Evolutionary conservation across 2,113 vertebrate genomes (phyloP).

Genomic region (Hucho hucho): DNA sequence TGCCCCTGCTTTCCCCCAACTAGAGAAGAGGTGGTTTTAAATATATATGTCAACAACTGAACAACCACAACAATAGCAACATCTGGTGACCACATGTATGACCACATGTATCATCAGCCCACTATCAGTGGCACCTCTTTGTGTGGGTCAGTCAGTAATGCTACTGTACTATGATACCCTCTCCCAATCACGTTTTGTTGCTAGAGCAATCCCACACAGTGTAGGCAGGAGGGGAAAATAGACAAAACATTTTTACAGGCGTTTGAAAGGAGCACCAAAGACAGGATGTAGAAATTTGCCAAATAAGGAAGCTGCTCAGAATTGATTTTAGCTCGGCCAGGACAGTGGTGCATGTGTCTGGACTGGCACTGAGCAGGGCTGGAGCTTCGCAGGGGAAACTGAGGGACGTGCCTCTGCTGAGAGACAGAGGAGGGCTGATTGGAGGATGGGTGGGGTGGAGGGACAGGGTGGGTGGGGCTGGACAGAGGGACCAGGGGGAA

Average conservation of each 20-base stretch:
- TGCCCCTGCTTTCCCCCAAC: slow-evolving; percentile 40
- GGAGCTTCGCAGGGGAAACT: neutral
- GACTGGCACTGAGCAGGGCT: slow-evolving; percentile 4
- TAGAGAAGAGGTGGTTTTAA: slow-evolving; percentile 29
- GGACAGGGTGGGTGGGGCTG: neutral
- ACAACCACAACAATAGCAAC: slow-evolving; percentile 56
- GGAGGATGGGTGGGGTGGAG: neutral
- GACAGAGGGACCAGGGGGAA: slow-evolving; percentile 1
- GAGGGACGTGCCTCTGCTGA: slow-evolving; percentile 4
- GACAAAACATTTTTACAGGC: neutral
- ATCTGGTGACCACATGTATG: slow-evolving; percentile 69
- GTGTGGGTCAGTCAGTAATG: slow-evolving; percentile 34
- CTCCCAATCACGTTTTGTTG: neutral
- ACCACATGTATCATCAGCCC: neutral
- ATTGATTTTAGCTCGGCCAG: slow-evolving; percentile 17
- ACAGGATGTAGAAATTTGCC: slow-evolving; percentile 18
- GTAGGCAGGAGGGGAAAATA: neutral
- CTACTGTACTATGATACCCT: slow-evolving; percentile 21
- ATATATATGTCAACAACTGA: slow-evolving; percentile 37
- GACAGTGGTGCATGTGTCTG: neutral
- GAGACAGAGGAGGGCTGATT: neutral
- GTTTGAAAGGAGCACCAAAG: slow-evolving; percentile 26
- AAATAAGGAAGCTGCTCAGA: slow-evolving; percentile 26
- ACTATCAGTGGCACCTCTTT: slow-evolving; percentile 16
- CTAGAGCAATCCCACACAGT: slow-evolving; percentile 20